A percentile compares a stretch with the other conserved stretches of the same genome.
Conservation (phyloP, 2,113 vertebrate species). For the Ptyas mucosa region DNA sequence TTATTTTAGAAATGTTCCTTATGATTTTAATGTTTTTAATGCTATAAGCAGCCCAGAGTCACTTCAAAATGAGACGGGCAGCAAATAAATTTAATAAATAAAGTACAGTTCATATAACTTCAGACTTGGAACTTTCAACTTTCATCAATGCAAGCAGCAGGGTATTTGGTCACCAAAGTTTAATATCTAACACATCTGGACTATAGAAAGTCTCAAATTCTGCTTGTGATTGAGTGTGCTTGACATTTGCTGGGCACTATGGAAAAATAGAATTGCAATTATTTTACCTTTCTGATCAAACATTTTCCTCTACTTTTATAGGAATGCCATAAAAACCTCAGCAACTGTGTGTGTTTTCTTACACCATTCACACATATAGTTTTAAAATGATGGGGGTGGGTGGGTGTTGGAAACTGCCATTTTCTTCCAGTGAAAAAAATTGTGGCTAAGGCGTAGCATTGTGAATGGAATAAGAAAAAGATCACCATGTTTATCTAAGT, state of each 20-base stretch:
- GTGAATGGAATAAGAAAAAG: conserved; percentile 25
- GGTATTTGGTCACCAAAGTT: background rate
- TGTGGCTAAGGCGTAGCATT: background rate
- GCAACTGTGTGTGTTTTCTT: accelerated
- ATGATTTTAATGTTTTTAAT: background rate
- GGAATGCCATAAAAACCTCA: background rate
- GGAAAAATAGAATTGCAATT: accelerated
- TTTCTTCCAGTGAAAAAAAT: conserved; percentile 15
- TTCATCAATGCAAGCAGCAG: background rate
- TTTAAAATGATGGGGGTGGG: accelerated
- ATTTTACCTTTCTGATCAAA: accelerated
- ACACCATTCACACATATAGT: background rate
- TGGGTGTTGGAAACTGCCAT: background rate
- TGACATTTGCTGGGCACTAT: conserved; percentile 15
- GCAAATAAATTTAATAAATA: background rate
- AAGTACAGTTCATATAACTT: background rate
- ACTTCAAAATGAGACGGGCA: background rate
- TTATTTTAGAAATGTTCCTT: background rate
- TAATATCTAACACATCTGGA: background rate
- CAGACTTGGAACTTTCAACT: background rate
- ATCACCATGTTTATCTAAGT: conserved; percentile 7
- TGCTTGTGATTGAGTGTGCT: accelerated
- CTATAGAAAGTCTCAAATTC: background rate
- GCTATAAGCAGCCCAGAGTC: background rate
- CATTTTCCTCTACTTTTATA: background rate